phyloP scores from a whole-genome alignment of 1,140 invertebrate species.

The Pinna nobilis region DNA sequence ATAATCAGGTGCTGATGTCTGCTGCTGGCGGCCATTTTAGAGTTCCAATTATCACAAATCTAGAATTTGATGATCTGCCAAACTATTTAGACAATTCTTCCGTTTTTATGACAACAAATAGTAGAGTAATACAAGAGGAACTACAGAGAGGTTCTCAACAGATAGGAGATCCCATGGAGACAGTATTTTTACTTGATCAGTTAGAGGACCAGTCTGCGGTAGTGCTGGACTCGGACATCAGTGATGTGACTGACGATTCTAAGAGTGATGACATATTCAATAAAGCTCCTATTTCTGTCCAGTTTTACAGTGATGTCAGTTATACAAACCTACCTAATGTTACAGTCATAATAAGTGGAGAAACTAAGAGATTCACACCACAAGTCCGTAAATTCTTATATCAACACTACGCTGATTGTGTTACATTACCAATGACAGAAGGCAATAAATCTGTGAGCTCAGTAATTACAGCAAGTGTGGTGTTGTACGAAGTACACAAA shows the following conservation, averaged over 20 bases:
- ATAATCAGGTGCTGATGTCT: slow-evolving; percentile 88
- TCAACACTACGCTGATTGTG: neutral
- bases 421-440: slow-evolving; percentile 83
- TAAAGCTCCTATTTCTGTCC: neutral
- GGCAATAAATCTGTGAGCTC: slow-evolving; percentile 91
- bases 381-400: neutral
- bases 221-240: neutral
- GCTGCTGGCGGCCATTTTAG: slow-evolving; percentile 90
- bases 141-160: too few species aligned
- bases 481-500: slow-evolving; percentile 89
- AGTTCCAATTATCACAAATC: slow-evolving; percentile 80
- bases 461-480: slow-evolving; percentile 85
- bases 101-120: neutral
- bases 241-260: neutral
- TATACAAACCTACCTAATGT: neutral
- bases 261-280: neutral
- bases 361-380: neutral
- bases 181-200: neutral
- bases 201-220: neutral
- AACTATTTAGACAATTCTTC: neutral
- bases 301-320: neutral
- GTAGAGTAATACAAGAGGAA: neutral
- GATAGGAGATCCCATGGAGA: neutral
- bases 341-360: neutral
- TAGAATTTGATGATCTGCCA: slow-evolving; percentile 77